Evolutionary conservation across 2,888 invertebrate species (phyloP), one percentile per base, ranked within the genome.

Genomic region (Cataglyphis rosenhaueri): DNA sequence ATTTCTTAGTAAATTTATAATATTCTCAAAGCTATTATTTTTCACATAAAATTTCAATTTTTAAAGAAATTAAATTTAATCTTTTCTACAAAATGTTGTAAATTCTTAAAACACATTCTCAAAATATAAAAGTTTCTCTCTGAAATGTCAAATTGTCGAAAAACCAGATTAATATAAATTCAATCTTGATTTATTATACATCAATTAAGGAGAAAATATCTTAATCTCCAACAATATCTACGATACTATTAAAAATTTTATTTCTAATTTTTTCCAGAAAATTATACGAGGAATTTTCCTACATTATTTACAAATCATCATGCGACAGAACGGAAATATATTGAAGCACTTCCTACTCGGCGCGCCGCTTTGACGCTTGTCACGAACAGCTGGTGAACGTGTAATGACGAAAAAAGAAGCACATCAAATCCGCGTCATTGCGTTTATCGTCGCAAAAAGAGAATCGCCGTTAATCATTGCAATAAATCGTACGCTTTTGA

Each of bases 321-420:
- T 8, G 18, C 62, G 25, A 64, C 25, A 3, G 52, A n/a, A 8
- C 52, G 52, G n/a, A 75, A 55, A 65, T 25, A n/a, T 64, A 29
- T 64, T 10, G 18, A 68, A 66, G 44, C 65, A 55, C 21, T 29
- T 55, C 12, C 55, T 32, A 44, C n/a, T 29, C 57, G 29, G 10
- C n/a, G 29, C 12, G 61, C n/a, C 32, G 10, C 29, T 21, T 41
- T 55, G 55, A 18, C 55, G 29, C 2, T 29, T 29, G 29, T 41
- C 4, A 32, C 65, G 5, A 76, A 68, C 78, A 78, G 78, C 57
- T 78, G 68, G 41, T 32, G 18, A 8, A 78, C 12, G 66, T 29
- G 41, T 21, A 32, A 65, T 12, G 12, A 25, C 15, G 41, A 41
- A 66, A 66, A 65, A 75, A 41, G 41, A 65, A 57, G 15, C 55